Conservation (phyloP, 2,113 vertebrate species). For the Eonycteris spelaea region DNA sequence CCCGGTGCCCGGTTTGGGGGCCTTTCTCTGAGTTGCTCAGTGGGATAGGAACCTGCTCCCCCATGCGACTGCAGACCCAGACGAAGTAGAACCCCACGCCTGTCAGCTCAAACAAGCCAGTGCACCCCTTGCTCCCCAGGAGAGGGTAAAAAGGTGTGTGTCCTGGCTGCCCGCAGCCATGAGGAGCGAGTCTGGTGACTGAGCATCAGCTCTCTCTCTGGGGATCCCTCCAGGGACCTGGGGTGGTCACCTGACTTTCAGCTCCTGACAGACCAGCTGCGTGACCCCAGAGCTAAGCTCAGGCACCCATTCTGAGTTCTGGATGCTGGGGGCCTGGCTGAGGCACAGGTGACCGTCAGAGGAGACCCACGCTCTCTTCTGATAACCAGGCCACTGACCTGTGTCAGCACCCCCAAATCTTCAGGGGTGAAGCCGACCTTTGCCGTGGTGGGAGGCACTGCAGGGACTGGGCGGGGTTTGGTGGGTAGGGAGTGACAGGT, state of each 20-base stretch:
- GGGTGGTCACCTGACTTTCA: neutral
- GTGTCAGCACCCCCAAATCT: neutral
- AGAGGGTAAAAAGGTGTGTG: neutral
- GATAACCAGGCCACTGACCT: neutral
- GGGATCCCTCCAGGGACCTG: neutral
- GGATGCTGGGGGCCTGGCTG: neutral
- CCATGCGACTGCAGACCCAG: neutral
- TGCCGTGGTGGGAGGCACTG: accelerated
- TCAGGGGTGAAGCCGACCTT: neutral
- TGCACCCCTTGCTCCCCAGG: accelerated
- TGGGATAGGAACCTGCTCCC: neutral
- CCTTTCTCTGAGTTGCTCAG: neutral
- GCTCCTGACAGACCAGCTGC: neutral
- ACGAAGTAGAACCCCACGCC: accelerated
- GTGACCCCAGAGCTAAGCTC: neutral
- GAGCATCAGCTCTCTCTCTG: neutral
- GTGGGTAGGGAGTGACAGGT: neutral
- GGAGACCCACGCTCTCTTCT: neutral
- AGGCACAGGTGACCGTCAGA: neutral
- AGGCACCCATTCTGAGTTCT: neutral
- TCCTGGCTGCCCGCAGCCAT: accelerated
- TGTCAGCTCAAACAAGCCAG: neutral
- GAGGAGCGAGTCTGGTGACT: accelerated
- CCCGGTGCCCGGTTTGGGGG: neutral
- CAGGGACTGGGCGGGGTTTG: neutral